phyloP scores from a whole-genome alignment of 2,888 invertebrate species.

The Nysson spinosus region DNA sequence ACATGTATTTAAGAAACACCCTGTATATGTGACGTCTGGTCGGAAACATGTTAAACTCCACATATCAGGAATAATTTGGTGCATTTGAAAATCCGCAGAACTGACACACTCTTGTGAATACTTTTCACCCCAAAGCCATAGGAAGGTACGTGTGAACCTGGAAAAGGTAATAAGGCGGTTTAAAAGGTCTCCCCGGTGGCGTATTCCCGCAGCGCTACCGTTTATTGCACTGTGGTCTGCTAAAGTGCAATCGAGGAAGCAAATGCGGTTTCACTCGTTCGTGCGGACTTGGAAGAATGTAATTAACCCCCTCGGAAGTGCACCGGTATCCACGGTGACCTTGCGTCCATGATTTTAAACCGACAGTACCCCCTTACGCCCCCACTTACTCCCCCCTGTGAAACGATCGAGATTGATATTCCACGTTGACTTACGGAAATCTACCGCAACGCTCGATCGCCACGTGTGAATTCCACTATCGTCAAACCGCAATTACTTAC shows the following conservation, averaged over 20 bases:
- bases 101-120: not conserved
- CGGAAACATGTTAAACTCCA: too few relatives aligned
- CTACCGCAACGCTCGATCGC: conserved; percentile 55
- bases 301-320: conserved; percentile 66
- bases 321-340: conserved; percentile 41
- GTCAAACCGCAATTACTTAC: conserved; percentile 57
- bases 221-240: conserved; percentile 71
- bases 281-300: conserved; percentile 65
- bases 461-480: conserved; percentile 37
- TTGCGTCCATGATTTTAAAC: too few relatives aligned
- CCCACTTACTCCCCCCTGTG: not conserved
- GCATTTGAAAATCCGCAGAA: not conserved
- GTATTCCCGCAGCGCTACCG: conserved; percentile 64
- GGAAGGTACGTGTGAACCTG: conserved; percentile 26
- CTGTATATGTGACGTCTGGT: too few relatives aligned
- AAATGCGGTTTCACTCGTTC: conserved; percentile 69
- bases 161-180: conserved; percentile 42
- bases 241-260: conserved; percentile 68
- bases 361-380: not conserved
- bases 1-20: too few relatives aligned
- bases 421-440: conserved; percentile 34
- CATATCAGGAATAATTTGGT: too few relatives aligned
- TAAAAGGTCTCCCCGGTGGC: conserved; percentile 42
- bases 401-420: conserved; percentile 18
- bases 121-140: not conserved